A percentile compares a stretch with the other conserved stretches of the same genome.
Conservation (phyloP, 2,113 vertebrate genomes). For the Tenrec ecaudatus region DNA sequence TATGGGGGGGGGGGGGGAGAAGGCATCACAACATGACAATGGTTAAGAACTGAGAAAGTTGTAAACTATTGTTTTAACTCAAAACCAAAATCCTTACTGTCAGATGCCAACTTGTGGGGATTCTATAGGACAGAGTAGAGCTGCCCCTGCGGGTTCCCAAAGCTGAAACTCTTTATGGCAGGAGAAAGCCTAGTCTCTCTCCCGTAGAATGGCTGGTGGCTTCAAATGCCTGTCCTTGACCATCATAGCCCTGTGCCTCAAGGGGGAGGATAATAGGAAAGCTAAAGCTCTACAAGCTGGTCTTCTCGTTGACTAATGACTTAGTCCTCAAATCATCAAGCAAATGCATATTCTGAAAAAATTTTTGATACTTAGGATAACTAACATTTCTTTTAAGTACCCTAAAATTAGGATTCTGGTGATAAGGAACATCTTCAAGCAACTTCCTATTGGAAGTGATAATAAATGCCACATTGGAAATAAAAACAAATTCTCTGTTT, state of each 20-base stretch:
- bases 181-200: no score
- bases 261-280: not conserved
- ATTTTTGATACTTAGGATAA: not conserved
- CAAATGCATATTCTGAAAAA: not conserved
- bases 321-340: not conserved
- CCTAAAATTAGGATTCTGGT: not conserved
- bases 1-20: no score
- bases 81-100: no score
- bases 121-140: no score
- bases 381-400: not conserved
- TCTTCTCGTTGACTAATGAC: not conserved
- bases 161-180: no score
- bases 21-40: not conserved
- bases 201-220: no score
- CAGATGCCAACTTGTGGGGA: no score
- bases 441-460: not conserved
- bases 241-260: not conserved
- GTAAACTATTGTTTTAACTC: no score
- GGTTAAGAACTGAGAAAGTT: no score
- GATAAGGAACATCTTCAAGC: not conserved
- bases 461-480: not conserved
- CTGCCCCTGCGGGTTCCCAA: no score
- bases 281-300: not conserved
- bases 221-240: no score
- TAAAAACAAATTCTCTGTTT: not conserved